Base-by-base conservation (phyloP, 2,888 invertebrate species). In the Temnothorax rugatulus region DNA sequence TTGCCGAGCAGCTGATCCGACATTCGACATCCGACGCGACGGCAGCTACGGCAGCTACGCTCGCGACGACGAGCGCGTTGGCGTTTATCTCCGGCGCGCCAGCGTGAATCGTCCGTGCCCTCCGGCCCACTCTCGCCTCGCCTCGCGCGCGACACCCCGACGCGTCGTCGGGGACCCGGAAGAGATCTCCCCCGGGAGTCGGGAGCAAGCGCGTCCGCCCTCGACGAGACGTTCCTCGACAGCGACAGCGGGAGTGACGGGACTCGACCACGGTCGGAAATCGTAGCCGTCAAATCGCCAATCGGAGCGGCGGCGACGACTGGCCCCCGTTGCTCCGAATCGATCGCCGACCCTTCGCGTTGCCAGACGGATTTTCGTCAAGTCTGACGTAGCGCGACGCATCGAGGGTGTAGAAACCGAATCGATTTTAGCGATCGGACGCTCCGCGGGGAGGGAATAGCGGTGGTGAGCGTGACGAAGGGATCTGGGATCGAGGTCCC, bases 1-100 rank as follows among this genome's bases (percentile, higher is more conserved):
- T 94, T 93, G 92, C 90, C 90, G 90, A 93, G 91, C 93, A 93
- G 93, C 93, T 94, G 93, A 93, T 94, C 90, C 87, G 84, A 41
- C 41, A 7, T 34, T 7, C 44, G 41, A 44, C 41, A 15, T 4
- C 34, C 34, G 34, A 34, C 29, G 47, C 63, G 74, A 50, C 64
- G 44, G n/a, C 44, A 63, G n/a, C 44, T 13, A 50, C 64, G 44
- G n/a, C 44, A 63, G n/a, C 44, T 13, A 29, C 63, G 75, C 11
- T 15, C 13, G 18, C 54, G 21, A 64, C 50, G 38, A 69, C 68
- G 50, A 18, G 8, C 21, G 21, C 64, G 76, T 59, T n/a, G 29
- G 18, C 64, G 25, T 38, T 75, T 34, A 11, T 50, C 47, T 9
- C 0, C 34, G 38, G 18, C 75, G 47, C 18, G 59, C 8, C 29